Percentiles rank a stretch among this genome's conserved stretches.
These are phyloP conservation scores for Stigmatopora argus DNA, from an alignment of 2,113 vertebrate species.

Conservation along the genomic window DNA sequence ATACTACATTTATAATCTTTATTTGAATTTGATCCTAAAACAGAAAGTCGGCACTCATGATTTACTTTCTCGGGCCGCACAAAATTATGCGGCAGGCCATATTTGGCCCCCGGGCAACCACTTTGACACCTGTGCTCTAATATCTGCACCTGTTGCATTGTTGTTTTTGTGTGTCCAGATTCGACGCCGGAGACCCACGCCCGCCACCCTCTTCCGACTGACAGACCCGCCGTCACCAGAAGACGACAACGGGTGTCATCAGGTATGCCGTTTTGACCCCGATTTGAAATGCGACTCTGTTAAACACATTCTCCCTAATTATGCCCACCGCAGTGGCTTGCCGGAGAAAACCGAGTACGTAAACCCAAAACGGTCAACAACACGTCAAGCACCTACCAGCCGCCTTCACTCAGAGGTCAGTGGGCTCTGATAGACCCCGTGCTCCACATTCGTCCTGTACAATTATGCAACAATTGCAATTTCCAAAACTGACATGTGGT, in stretches of 20 bases:
- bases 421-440: background rate
- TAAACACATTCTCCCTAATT: background rate
- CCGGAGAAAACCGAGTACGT: slow-evolving; percentile 79
- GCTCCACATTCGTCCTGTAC: background rate
- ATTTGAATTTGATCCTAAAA: too few species aligned
- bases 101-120: too few species aligned
- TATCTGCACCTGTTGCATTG: too few species aligned
- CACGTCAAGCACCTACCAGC: slow-evolving; percentile 75
- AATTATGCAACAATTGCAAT: slow-evolving; percentile 17
- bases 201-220: slow-evolving; percentile 83
- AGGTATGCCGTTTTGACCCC: slow-evolving; percentile 37
- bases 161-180: slow-evolving; percentile 65
- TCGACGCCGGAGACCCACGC: slow-evolving; percentile 83
- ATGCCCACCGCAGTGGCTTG: slow-evolving; percentile 69
- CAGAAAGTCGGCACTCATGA: too few species aligned
- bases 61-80: too few species aligned
- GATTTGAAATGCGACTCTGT: background rate
- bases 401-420: slow-evolving; percentile 86
- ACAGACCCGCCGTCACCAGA: slow-evolving; percentile 85
- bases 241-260: slow-evolving; percentile 51
- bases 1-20: too few species aligned
- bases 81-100: too few species aligned
- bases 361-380: slow-evolving; percentile 81
- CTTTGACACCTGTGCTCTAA: too few species aligned
- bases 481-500: slow-evolving; percentile 28